phyloP scores from a whole-genome alignment of 2,113 vertebrate genomes.

The Larimichthys polyactis region DNA sequence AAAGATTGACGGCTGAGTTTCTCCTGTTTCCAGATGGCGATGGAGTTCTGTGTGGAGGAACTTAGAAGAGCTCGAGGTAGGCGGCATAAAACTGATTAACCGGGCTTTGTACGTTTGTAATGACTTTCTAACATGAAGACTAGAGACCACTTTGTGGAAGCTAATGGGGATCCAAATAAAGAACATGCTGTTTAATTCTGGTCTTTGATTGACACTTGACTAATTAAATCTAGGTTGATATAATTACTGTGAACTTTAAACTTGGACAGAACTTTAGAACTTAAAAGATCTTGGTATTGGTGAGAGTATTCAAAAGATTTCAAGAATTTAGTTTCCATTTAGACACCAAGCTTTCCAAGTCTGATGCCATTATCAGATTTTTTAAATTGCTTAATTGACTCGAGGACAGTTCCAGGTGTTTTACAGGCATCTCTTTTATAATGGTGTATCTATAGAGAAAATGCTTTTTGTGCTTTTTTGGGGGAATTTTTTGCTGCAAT shows the following conservation, averaged over 20 bases:
- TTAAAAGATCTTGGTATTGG: not conserved
- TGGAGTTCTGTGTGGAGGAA: not conserved
- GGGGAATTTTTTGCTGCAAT: too few species aligned
- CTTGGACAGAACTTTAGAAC: not conserved
- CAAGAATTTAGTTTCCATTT: too few species aligned
- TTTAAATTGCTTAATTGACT: too few species aligned
- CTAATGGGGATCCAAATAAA: too few species aligned
- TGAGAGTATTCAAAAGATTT: not conserved
- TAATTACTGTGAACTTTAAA: not conserved
- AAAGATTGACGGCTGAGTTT: not conserved
- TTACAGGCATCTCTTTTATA: too few species aligned
- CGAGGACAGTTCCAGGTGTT: too few species aligned
- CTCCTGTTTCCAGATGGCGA: not conserved
- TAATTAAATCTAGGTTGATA: not conserved
- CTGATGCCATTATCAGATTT: too few species aligned
- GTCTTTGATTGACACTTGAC: not conserved
- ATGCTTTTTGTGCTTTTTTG: too few species aligned
- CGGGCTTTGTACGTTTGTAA: not conserved
- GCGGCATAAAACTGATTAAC: not conserved
- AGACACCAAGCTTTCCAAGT: too few species aligned
- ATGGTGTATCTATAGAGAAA: too few species aligned
- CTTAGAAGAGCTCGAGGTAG: not conserved
- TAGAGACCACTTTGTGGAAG: too few species aligned
- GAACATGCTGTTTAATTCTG: not conserved
- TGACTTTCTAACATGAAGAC: not conserved